Conservation (phyloP, 2,113 vertebrate species). For the Raja brachyura region DNA sequence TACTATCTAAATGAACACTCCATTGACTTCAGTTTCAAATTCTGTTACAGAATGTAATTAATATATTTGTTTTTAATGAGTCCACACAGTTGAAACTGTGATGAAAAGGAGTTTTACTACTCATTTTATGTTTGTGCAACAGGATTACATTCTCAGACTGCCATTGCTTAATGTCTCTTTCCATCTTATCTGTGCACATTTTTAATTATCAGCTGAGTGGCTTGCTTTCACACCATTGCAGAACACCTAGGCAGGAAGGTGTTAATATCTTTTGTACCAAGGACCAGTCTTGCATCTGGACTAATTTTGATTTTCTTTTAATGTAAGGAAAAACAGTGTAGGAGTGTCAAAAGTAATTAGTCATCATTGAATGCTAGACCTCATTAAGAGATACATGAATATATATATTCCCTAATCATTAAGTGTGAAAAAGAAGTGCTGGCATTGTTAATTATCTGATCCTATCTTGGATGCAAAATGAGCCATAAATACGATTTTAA, state of each 20-base stretch:
- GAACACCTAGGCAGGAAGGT: conserved; percentile 34
- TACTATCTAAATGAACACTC: neutral
- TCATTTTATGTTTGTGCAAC: neutral
- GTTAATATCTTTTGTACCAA: conserved; percentile 35
- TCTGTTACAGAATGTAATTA: neutral
- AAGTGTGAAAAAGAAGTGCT: conserved; percentile 26
- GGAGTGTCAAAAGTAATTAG: conserved; percentile 39
- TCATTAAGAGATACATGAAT: conserved; percentile 37
- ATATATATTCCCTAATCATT: conserved; percentile 37
- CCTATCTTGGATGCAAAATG: conserved; percentile 29
- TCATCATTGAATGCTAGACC: conserved; percentile 37
- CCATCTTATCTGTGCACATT: conserved; percentile 8
- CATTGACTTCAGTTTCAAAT: neutral
- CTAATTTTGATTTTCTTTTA: conserved; percentile 36
- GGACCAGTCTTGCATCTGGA: conserved; percentile 29
- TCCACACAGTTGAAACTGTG: neutral
- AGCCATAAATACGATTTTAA: conserved; percentile 17
- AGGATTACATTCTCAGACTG: conserved; percentile 18
- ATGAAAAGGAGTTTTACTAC: neutral
- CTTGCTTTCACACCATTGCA: conserved; percentile 25
- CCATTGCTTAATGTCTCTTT: neutral
- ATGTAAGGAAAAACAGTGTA: conserved; percentile 35
- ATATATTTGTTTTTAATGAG: conserved; percentile 4
- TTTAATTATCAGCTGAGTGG: conserved; percentile 32
- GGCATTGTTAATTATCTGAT: conserved; percentile 34